A percentile compares a stretch with the other conserved stretches of the same genome.
Evolutionary conservation across 1,140 invertebrate genomes (phyloP).

Genomic region (Dendrolimus punctatus): DNA sequence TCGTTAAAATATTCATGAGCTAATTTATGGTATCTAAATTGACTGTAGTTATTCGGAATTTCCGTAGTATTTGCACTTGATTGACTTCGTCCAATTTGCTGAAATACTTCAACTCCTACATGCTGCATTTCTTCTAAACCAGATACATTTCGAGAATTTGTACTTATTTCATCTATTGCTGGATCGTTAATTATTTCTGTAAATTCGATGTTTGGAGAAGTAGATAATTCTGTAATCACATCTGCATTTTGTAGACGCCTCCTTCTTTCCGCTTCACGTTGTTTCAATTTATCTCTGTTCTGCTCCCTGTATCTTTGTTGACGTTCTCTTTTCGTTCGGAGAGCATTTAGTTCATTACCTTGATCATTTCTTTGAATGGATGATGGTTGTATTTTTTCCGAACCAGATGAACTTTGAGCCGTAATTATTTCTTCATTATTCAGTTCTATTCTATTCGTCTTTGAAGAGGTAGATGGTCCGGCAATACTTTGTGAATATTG

Average conservation of each 20-base stretch:
- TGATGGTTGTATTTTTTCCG: slow-evolving; percentile 10
- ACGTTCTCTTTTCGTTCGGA: slow-evolving; percentile 9
- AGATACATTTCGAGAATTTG: no score
- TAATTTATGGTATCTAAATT: no score
- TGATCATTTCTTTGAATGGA: slow-evolving; percentile 7
- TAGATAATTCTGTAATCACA: slow-evolving; percentile 9
- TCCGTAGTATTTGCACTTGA: no score
- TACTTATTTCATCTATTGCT: no score
- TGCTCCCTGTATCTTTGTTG: slow-evolving; percentile 9
- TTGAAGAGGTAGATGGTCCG: slow-evolving; percentile 14
- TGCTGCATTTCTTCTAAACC: no score
- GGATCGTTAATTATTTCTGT: no score
- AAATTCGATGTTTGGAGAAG: no score
- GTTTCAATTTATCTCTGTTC: slow-evolving; percentile 10
- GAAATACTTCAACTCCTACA: no score
- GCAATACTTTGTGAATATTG: slow-evolving; percentile 15
- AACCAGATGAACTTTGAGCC: slow-evolving; percentile 13
- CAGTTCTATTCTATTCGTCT: slow-evolving; percentile 16
- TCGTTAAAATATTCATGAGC: no score
- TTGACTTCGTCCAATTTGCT: no score
- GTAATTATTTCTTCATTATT: slow-evolving; percentile 17
- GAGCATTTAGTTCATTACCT: slow-evolving; percentile 5
- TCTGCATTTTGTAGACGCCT: slow-evolving; percentile 9
- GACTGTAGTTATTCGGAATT: no score
- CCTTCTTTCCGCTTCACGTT: slow-evolving; percentile 11